Evolutionary conservation across 2,888 invertebrate genomes (phyloP).

Genomic region (Melinopterus prodromus): DNA sequence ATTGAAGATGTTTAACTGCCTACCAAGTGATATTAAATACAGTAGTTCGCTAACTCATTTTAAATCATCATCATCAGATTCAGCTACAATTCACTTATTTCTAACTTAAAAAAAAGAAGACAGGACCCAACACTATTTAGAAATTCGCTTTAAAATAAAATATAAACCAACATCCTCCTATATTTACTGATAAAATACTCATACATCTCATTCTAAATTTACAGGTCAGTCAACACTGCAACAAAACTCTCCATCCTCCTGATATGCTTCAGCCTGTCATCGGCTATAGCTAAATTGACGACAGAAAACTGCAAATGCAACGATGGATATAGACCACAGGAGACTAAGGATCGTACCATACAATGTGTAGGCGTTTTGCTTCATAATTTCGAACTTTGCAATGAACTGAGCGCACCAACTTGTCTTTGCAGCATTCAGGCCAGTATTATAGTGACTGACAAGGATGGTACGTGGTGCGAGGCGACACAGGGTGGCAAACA

Average conservation of each 20-base stretch:
- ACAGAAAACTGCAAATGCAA: conserved; percentile 41
- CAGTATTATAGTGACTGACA: conserved; percentile 40
- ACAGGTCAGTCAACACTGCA: neutral
- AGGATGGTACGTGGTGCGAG: conserved; percentile 41
- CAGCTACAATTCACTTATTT: too few relatives aligned
- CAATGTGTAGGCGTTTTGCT: conserved; percentile 37
- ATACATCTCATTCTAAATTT: neutral
- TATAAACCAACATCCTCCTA: too few relatives aligned
- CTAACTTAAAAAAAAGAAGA: too few relatives aligned
- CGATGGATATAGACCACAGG: conserved; percentile 34
- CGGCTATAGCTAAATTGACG: conserved; percentile 7
- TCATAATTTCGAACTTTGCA: conserved; percentile 37
- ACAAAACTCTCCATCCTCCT: neutral
- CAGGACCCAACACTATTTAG: too few relatives aligned
- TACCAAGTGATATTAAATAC: too few relatives aligned
- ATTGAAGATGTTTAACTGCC: too few relatives aligned
- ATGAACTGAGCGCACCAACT: conserved; percentile 38
- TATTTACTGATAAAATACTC: neutral
- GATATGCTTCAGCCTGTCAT: neutral
- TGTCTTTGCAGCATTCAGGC: conserved; percentile 40
- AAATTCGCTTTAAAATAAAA: too few relatives aligned
- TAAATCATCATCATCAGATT: too few relatives aligned
- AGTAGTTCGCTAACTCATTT: too few relatives aligned
- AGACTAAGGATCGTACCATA: conserved; percentile 32
- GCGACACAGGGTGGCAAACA: conserved; percentile 30